Evolutionary conservation across 2,888 invertebrate genomes (phyloP), one percentile per base, ranked within the genome.

Genomic region (Meandrusa payeni): DNA sequence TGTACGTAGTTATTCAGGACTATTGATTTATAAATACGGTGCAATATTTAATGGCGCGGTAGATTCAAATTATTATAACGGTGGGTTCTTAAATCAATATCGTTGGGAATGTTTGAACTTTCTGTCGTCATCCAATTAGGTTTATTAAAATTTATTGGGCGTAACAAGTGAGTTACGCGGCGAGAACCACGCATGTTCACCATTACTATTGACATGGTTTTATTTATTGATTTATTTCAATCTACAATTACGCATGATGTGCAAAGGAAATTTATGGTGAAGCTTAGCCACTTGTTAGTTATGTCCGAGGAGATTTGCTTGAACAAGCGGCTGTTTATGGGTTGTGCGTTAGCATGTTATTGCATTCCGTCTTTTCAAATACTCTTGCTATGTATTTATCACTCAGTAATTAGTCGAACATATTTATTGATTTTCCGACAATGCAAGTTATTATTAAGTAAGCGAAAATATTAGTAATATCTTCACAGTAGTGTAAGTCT

Each of bases 131-230:
- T 59, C 66, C 71, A 77, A 76, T 73, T 71, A 70, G 62, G 60
- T 53, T 68, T 70, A 73, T 77, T 69, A 65, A 66, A 75, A 77
- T 78, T 76, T 76, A 77, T 76, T 64, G 68, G 61, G 58, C 62
- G 61, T 63, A 59, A 70, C 67, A 64, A 74, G 64, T 73, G 69
- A 71, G 67, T 76, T 70, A 70, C 61, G 60, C 63, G 63, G 62
- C 60, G 53, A 59, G 62, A 59, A 61, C 60, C 61, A 62, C 59
- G 57, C 61, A 55, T 57, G 61, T 55, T 58, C 51, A 54, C 59
- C 46, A 61, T 71, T 67, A 65, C 67, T 66, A 67, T 61, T 66
- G 72, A 64, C 69, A 69, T 56, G 65, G 66, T 69, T 73, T 66
- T 68, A 66, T 64, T 67, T 67, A 67, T 69, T 77, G 74, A 77